These are phyloP conservation scores for Syrrhaptes paradoxus DNA, from an alignment of 2,113 vertebrate species.

Conservation along the genomic window DNA sequence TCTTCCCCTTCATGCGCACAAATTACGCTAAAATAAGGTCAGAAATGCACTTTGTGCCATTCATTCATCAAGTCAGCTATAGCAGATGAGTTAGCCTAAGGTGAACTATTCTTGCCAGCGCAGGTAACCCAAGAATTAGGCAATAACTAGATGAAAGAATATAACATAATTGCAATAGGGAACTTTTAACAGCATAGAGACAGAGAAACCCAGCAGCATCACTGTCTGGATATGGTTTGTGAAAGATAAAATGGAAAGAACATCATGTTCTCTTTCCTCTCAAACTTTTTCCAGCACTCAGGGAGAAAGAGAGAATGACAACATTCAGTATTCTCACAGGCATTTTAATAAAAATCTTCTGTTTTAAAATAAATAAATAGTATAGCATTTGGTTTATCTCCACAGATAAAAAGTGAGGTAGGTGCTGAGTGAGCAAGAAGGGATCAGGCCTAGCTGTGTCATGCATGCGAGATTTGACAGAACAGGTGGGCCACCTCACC, in stretches of 20 bases:
- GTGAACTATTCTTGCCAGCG: neutral
- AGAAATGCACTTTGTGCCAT: too few relatives aligned
- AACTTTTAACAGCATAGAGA: neutral
- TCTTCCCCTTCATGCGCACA: neutral
- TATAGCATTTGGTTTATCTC: neutral
- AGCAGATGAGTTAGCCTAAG: neutral
- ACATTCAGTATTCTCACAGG: neutral
- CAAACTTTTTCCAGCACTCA: neutral
- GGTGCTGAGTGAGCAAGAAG: neutral
- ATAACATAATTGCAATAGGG: neutral
- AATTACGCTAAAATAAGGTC: neutral
- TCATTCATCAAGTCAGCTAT: neutral
- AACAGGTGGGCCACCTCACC: neutral
- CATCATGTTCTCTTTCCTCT: neutral
- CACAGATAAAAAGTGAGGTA: neutral
- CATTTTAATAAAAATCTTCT: neutral
- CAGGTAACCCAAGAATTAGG: neutral
- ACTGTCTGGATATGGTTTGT: neutral
- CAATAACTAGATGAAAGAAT: neutral
- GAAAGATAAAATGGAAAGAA: neutral
- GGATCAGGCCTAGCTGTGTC: too few relatives aligned
- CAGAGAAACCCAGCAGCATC: neutral
- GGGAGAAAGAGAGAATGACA: neutral
- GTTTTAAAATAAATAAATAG: neutral
- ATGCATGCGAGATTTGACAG: neutral